Evolutionary conservation across 1,140 invertebrate genomes (phyloP), one percentile per base, ranked within the genome.

Genomic region (Chironomus tepperi): DNA sequence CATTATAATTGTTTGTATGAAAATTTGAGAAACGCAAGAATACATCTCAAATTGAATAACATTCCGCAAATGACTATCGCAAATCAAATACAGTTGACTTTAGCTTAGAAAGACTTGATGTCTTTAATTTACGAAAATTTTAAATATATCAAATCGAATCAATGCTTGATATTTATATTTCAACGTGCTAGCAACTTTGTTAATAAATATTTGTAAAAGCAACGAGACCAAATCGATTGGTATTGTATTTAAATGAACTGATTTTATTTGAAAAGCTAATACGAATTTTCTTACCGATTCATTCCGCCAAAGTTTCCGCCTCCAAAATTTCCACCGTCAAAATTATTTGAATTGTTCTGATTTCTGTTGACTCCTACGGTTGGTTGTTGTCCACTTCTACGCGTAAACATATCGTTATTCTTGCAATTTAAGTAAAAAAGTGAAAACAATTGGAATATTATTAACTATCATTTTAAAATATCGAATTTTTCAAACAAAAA

Each of bases 211-310:
- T n/a, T n/a, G n/a, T n/a, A n/a, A n/a, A n/a, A n/a, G n/a, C n/a
- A n/a, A n/a, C n/a, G n/a, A 57, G n/a, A 57, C 3, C 5, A n/a
- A 57, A n/a, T 5, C 12, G 12, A 57, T 57, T 12, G 15, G 43
- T 12, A 57, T 12, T 12, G 2, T 12, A 47, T 47, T 47, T 43
- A 7, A 43, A 43, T 6, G 42, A 43, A 43, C 6, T 43, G 6
- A 10, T 43, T 10, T 7, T 43, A 10, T 43, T 7, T 10, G 42
- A 43, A 43, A n/a, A n/a, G n/a, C n/a, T n/a, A 43, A 43, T 10
- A 43, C 43, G 43, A 47, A 5, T 47, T 47, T 19, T 70, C 65
- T 70, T 70, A 70, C 65, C 65, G 65, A 21, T 70, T 70, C 65
- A 70, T 70, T 70, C 16, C 65, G n/a, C 18, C n/a, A 70, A 34